These are phyloP conservation scores for Leptogaster cylindrica DNA, from an alignment of 2,888 invertebrate genomes.

Conservation along the genomic window DNA sequence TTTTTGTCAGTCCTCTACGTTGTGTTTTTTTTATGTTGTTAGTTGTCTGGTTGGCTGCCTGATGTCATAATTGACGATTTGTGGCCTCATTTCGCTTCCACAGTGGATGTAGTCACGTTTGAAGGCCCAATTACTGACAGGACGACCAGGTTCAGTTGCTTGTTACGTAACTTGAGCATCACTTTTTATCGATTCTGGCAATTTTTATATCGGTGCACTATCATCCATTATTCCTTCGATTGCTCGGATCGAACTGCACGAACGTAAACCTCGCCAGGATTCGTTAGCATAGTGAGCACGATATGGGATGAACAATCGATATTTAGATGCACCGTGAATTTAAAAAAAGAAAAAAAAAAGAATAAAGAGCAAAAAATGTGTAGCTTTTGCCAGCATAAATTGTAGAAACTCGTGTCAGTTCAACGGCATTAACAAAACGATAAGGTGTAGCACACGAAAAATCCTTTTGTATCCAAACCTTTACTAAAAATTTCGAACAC, in stretches of 20 bases:
- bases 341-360: background rate
- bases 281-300: no score
- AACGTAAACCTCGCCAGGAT: no score
- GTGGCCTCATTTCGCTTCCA: constrained; percentile 24
- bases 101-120: constrained; percentile 18
- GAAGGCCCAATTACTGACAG: constrained; percentile 19
- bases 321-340: background rate
- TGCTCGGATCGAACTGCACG: no score
- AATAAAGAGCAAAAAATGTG: no score
- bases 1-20: background rate
- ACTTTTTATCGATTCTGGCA: constrained; percentile 9
- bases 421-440: no score
- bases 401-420: no score
- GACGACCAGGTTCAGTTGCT: constrained; percentile 12
- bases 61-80: constrained; percentile 37
- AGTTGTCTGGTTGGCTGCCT: constrained; percentile 5
- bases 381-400: no score
- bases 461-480: no score
- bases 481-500: no score
- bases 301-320: no score
- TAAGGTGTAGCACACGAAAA: no score
- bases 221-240: no score
- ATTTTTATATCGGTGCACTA: constrained; percentile 4
- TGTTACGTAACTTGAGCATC: constrained; percentile 7
- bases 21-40: background rate